Evolutionary conservation across 2,888 invertebrate species (phyloP), one percentile per base, ranked within the genome.

Genomic region (Marasmarcha lunaedactyla): DNA sequence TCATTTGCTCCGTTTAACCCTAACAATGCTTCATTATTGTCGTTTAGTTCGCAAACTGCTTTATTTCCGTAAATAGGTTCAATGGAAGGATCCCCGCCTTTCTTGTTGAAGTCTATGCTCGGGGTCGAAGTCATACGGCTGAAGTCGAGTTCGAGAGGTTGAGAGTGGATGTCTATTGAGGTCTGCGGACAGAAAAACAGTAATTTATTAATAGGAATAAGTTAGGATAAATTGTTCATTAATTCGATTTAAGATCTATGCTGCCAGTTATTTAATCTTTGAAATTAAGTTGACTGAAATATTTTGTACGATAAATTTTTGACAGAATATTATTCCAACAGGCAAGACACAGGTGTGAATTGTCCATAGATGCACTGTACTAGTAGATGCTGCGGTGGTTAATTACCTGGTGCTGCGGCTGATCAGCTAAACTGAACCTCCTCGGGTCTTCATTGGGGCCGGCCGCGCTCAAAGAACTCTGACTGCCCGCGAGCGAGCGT

Each of bases 401-500:
- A n/a, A n/a, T 37, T 60, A 81, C 83, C 77, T 83, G 83, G 45
- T 81, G 79, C 26, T 76, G 72, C 33, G 73, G 59, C 45, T 84
- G 87, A 43, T 88, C 88, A 2, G 87, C 88, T 11, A 88, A 63
- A 39, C 87, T 88, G 54, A 86, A 88, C 40, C 88, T 68, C 34
- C 88, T 61, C 1, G 87, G 86, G 43, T 87, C 87, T 33, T 87
- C 81, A 0, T 71, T 76, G 1, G 81, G 77, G 6, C 76, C 77
- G 3, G 76, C 78, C 1, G 81, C 72, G 11, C 87, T 87, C 14
- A 88, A 58, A 1, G 88, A 88, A 33, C 71, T 87, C 51, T 88
- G 87, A 40, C 88, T 88, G 12, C 88, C 88, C 3, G 87, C 88
- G 44, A 88, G 57, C 1, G 88, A 88, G 30, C 88, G 78, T 44